These are phyloP conservation scores for Craseonycteris thonglongyai DNA, from an alignment of 2,113 vertebrate genomes.

Conservation along the genomic window DNA sequence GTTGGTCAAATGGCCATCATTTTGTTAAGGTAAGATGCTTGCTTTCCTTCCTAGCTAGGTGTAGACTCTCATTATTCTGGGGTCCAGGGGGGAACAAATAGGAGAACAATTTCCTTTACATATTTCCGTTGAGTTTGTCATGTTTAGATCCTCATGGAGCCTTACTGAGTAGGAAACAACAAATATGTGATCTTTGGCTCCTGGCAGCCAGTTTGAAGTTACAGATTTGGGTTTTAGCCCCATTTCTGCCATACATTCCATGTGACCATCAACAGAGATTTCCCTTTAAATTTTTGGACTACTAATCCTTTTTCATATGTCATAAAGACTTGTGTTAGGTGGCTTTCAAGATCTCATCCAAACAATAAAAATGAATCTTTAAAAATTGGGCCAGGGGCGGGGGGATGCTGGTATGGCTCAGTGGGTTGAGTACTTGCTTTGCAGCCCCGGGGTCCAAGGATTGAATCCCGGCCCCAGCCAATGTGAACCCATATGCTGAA, in stretches of 20 bases:
- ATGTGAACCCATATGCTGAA: too few relatives aligned
- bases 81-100: not conserved
- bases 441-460: too few relatives aligned
- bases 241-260: not conserved
- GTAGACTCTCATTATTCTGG: not conserved
- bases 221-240: not conserved
- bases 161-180: not conserved
- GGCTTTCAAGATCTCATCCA: not conserved
- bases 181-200: not conserved
- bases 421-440: too few relatives aligned
- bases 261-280: not conserved
- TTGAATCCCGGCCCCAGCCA: too few relatives aligned
- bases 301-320: not conserved
- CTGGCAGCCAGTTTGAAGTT: not conserved
- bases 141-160: not conserved
- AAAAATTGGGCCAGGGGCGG: too few relatives aligned
- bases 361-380: too few relatives aligned
- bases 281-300: not conserved
- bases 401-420: too few relatives aligned
- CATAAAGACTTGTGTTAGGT: not conserved
- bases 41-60: not conserved
- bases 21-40: constrained; percentile 78
- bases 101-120: not conserved
- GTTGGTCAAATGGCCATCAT: constrained; percentile 73
- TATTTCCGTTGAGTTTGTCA: not conserved